Percentiles rank a stretch among this genome's conserved stretches.
These are phyloP conservation scores for Oncorhynchus keta DNA, from an alignment of 2,113 vertebrate species.

Conservation along the genomic window DNA sequence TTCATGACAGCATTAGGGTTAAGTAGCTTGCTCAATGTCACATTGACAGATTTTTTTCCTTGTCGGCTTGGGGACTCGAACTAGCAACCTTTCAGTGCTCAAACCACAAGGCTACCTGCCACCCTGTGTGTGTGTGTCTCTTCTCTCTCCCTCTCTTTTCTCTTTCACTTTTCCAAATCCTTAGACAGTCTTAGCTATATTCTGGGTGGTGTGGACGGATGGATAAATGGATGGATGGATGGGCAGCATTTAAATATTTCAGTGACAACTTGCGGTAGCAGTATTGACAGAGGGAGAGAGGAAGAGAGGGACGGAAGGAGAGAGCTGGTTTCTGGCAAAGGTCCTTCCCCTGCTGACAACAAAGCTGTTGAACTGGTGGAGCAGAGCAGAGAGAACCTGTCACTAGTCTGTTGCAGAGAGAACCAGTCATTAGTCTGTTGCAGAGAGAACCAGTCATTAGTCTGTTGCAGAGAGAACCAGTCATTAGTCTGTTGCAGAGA, in stretches of 20 bases:
- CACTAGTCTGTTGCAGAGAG: background rate
- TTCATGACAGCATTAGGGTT: background rate
- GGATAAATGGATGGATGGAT: slow-evolving; percentile 5
- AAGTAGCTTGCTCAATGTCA: no score
- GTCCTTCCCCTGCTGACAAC: slow-evolving; percentile 44
- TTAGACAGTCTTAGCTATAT: background rate
- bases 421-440: no score
- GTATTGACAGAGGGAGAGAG: slow-evolving; percentile 32
- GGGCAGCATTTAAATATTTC: slow-evolving; percentile 51
- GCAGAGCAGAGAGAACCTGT: slow-evolving; percentile 26
- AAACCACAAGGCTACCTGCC: no score
- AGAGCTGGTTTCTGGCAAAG: slow-evolving; percentile 19
- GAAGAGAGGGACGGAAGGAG: slow-evolving; percentile 6
- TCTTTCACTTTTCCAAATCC: slow-evolving; percentile 4
- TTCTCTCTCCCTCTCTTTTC: background rate
- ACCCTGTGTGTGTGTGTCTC: slow-evolving; percentile 11
- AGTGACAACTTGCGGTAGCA: slow-evolving; percentile 49
- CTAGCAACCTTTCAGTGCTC: no score
- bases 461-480: no score
- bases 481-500: no score
- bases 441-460: no score
- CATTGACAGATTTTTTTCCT: no score
- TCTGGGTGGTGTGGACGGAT: background rate
- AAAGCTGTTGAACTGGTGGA: slow-evolving; percentile 46
- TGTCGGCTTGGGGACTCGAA: no score